These are phyloP conservation scores for Lonchura striata DNA, from an alignment of 2,113 vertebrate genomes.

Conservation along the genomic window DNA sequence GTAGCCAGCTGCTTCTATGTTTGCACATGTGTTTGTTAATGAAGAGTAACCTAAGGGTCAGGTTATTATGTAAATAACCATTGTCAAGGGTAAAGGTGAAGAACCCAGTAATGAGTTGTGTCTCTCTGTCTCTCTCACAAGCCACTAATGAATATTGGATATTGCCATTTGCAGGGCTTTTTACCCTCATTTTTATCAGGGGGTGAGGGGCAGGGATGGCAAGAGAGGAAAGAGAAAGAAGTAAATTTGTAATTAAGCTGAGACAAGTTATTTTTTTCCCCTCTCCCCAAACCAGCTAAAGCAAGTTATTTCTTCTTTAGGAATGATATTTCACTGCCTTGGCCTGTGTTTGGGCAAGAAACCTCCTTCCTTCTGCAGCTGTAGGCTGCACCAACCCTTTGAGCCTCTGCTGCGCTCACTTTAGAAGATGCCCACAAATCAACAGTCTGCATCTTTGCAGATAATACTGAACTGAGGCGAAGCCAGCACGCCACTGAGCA, in stretches of 20 bases:
- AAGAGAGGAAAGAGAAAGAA: not conserved
- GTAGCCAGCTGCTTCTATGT: constrained; percentile 74
- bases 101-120: constrained; percentile 75
- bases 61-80: constrained; percentile 85
- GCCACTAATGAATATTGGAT: constrained; percentile 67
- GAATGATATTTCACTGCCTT: not conserved
- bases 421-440: constrained; percentile 55
- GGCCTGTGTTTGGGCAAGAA: not conserved
- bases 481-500: not conserved
- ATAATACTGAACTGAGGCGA: constrained; percentile 35
- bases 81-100: constrained; percentile 76
- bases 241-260: constrained; percentile 48
- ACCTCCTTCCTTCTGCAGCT: not conserved
- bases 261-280: not conserved
- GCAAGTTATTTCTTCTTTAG: not conserved
- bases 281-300: not conserved
- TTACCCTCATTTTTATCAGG: constrained; percentile 33
- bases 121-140: constrained; percentile 51
- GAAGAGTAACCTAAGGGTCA: constrained; percentile 81
- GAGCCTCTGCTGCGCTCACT: constrained; percentile 38
- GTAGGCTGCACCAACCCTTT: not conserved
- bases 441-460: constrained; percentile 44
- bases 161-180: constrained; percentile 64
- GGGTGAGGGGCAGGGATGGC: constrained; percentile 26
- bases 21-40: constrained; percentile 78